phyloP scores from a whole-genome alignment of 2,888 invertebrate genomes.

The Athalia circularis region DNA sequence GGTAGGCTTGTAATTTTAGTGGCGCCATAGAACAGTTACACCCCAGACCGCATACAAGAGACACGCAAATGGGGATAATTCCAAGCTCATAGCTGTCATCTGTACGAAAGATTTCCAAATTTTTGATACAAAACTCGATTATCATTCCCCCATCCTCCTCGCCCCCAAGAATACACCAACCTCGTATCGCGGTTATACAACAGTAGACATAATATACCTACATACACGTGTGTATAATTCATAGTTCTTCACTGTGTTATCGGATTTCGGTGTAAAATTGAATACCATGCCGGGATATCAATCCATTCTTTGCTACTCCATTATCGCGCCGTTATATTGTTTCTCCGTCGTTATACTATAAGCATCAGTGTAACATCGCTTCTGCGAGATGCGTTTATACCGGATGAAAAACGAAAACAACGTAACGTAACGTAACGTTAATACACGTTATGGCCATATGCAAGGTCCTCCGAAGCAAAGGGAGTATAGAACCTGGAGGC shows the following conservation, averaged over 20 bases:
- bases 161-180: too few species aligned
- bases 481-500: conserved; percentile 43
- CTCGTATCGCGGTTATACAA: too few species aligned
- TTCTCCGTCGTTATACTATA: background rate
- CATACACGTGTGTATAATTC: too few species aligned
- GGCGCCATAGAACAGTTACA: conserved; percentile 69
- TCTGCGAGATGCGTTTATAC: background rate
- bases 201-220: too few species aligned
- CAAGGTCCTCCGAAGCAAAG: background rate
- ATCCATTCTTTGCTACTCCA: too few species aligned
- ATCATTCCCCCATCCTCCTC: too few species aligned
- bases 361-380: background rate
- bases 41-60: conserved; percentile 64
- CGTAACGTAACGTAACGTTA: too few species aligned
- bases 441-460: background rate
- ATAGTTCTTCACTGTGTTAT: too few species aligned
- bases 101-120: background rate
- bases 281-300: too few species aligned
- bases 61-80: conserved; percentile 67
- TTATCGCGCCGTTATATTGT: too few species aligned
- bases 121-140: background rate
- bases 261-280: too few species aligned
- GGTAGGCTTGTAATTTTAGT: conserved; percentile 72
- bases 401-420: conserved; percentile 1
- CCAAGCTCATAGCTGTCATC: background rate